Evolutionary conservation across 2,888 invertebrate species (phyloP).

Genomic region (Smittia sp.): DNA sequence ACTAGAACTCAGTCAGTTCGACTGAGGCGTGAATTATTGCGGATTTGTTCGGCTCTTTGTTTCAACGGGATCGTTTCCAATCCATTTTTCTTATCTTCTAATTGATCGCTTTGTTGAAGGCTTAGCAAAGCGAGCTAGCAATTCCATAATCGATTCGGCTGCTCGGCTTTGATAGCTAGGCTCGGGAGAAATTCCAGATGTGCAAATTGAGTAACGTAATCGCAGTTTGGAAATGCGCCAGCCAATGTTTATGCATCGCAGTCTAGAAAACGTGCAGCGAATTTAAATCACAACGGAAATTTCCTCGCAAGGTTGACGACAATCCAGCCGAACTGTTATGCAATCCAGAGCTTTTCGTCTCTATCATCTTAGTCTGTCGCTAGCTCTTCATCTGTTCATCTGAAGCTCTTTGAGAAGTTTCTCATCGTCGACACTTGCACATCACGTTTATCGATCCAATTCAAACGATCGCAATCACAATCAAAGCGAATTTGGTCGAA

Average conservation of each 20-base stretch:
- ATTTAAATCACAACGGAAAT: background rate
- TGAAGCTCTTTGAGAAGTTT: too few relatives aligned
- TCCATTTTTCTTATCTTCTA: background rate
- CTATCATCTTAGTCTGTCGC: too few relatives aligned
- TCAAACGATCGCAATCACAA: background rate
- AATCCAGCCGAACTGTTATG: background rate
- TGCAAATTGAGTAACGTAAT: background rate
- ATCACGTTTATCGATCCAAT: background rate
- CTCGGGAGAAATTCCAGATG: background rate
- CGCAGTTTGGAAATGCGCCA: background rate
- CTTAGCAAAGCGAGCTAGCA: too few relatives aligned
- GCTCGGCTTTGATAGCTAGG: too few relatives aligned
- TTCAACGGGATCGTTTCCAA: background rate
- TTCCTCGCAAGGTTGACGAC: background rate
- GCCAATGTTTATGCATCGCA: background rate
- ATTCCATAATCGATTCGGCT: too few relatives aligned
- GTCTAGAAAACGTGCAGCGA: background rate
- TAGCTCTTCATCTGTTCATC: too few relatives aligned
- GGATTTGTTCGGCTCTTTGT: background rate
- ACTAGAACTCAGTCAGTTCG: background rate
- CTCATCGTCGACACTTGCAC: too few relatives aligned
- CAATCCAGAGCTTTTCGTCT: too few relatives aligned
- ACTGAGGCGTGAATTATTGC: background rate
- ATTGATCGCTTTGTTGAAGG: conserved; percentile 1
- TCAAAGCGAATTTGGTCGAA: background rate